These are phyloP conservation scores for Eunapius fragilis DNA, from an alignment of 37 sponge, comb jelly and placozoan genomes.

Conservation along the genomic window DNA sequence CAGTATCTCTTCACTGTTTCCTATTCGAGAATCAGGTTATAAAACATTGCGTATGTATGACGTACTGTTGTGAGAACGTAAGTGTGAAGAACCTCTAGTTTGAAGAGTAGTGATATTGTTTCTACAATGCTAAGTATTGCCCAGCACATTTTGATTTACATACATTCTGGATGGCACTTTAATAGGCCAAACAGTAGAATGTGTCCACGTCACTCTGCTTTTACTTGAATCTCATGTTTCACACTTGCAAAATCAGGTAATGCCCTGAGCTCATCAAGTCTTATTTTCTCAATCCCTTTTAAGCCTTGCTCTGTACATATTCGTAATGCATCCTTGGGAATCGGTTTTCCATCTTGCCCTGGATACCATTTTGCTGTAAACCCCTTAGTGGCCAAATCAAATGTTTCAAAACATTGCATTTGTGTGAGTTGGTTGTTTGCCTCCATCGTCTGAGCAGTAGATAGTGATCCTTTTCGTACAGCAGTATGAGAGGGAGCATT, in stretches of 20 bases:
- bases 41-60: no score
- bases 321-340: background rate
- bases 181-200: no score
- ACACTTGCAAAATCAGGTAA: background rate
- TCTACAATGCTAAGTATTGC: no score
- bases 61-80: no score
- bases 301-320: background rate
- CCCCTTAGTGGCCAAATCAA: background rate
- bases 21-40: no score
- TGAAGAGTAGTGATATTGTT: no score
- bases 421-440: background rate
- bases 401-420: background rate
- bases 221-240: no score
- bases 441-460: background rate
- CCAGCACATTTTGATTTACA: no score
- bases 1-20: no score
- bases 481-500: background rate
- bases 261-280: background rate
- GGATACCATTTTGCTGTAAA: background rate
- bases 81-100: no score
- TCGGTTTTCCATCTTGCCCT: background rate
- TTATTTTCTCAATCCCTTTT: background rate
- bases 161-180: no score
- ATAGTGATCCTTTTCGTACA: background rate
- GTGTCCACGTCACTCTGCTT: no score